Conservation (phyloP, 1,140 invertebrate genomes). For the Hypsibius dujardini region DNA sequence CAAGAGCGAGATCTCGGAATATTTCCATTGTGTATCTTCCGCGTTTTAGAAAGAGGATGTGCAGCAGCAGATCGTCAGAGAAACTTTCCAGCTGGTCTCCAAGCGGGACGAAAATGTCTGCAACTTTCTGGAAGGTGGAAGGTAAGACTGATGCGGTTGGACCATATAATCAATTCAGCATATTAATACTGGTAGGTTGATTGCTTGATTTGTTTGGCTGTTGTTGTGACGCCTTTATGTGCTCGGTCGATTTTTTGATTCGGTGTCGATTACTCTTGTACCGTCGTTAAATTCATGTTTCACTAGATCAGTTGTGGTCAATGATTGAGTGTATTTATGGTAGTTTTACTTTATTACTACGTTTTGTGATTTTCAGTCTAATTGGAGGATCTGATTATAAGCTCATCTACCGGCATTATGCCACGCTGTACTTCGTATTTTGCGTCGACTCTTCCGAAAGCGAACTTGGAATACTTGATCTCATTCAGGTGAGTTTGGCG, state of each 20-base stretch:
- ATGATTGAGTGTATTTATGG: no score
- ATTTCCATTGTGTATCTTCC: no score
- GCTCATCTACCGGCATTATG: slow-evolving; percentile 95
- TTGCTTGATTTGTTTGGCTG: slow-evolving; percentile 17
- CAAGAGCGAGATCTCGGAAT: no score
- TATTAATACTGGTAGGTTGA: slow-evolving; percentile 13
- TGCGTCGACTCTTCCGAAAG: slow-evolving; percentile 98
- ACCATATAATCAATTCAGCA: no score
- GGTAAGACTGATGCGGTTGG: slow-evolving; percentile 38
- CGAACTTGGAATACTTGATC: slow-evolving; percentile 89
- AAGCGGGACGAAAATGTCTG: slow-evolving; percentile 98
- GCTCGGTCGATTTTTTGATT: slow-evolving; percentile 6
- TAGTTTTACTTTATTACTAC: no score
- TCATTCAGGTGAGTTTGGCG: slow-evolving; percentile 60
- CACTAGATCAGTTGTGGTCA: no score
- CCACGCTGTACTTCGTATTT: slow-evolving; percentile 97
- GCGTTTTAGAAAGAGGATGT: slow-evolving; percentile 89
- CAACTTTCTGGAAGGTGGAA: slow-evolving; percentile 96
- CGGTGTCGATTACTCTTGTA: background rate
- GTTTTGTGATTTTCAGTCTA: slow-evolving; percentile 59
- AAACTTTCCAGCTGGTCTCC: slow-evolving; percentile 95
- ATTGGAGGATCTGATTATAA: slow-evolving; percentile 96
- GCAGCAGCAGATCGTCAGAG: slow-evolving; percentile 97
- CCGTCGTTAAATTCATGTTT: no score
- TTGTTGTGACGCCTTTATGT: background rate